Conservation (phyloP, 2,888 invertebrate genomes). For the Hydrotaea diabolus region DNA sequence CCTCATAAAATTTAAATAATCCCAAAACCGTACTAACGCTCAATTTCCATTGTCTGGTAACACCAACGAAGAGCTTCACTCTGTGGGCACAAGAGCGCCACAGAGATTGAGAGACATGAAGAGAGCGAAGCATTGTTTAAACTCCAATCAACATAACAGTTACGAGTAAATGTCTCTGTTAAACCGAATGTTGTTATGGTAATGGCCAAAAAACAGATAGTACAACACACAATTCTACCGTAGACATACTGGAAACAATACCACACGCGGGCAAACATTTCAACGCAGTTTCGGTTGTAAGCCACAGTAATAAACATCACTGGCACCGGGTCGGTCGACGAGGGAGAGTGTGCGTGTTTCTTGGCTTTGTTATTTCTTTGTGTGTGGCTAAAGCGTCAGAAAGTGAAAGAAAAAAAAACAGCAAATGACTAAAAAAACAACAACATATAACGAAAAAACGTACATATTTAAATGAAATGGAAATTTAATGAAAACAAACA, state of each 20-base stretch:
- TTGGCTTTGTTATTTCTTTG: neutral
- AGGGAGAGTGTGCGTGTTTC: slow-evolving; percentile 12
- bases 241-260: slow-evolving; percentile 49
- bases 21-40: too few species aligned
- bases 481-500: neutral
- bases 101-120: slow-evolving; percentile 10
- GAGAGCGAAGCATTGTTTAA: neutral
- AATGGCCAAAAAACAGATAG: slow-evolving; percentile 54
- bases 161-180: slow-evolving; percentile 41
- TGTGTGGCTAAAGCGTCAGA: slow-evolving; percentile 20
- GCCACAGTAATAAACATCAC: slow-evolving; percentile 53
- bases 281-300: slow-evolving; percentile 65
- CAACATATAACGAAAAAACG: neutral
- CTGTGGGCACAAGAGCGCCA: neutral
- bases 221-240: neutral
- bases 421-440: slow-evolving; percentile 8
- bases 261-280: slow-evolving; percentile 34
- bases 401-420: slow-evolving; percentile 39
- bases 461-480: neutral
- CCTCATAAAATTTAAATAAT: too few species aligned
- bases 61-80: too few species aligned
- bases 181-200: slow-evolving; percentile 60
- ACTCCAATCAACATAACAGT: slow-evolving; percentile 22
- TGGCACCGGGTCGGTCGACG: slow-evolving; percentile 40
- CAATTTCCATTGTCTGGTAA: slow-evolving; percentile 33